These are phyloP conservation scores for Chironomus riparius DNA, from an alignment of 2,888 invertebrate species.

Conservation along the genomic window DNA sequence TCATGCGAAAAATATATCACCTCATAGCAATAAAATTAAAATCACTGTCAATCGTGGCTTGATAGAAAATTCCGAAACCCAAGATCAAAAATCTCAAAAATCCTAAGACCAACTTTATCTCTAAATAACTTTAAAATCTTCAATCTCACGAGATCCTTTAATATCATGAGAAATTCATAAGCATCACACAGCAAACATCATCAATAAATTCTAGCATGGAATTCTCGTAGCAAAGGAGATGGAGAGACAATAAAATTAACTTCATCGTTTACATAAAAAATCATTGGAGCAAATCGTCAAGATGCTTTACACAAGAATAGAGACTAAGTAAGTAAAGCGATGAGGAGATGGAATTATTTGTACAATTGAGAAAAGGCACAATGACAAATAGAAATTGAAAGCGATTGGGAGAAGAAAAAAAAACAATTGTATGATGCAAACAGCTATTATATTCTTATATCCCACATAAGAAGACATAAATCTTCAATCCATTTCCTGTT, in stretches of 20 bases:
- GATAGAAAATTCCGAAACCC: too few relatives aligned
- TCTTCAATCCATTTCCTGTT: constrained; percentile 27
- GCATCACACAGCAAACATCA: too few relatives aligned
- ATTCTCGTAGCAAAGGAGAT: not conserved
- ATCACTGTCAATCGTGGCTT: too few relatives aligned
- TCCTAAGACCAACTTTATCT: too few relatives aligned
- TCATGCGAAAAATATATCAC: too few relatives aligned
- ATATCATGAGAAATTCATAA: too few relatives aligned
- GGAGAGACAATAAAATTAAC: not conserved
- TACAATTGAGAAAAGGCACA: not conserved
- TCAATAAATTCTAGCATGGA: too few relatives aligned
- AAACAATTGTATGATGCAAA: constrained; percentile 22
- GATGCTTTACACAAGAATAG: not conserved
- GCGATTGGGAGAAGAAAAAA: not conserved
- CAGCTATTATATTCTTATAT: constrained; percentile 8
- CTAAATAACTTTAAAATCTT: too few relatives aligned
- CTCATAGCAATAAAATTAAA: too few relatives aligned
- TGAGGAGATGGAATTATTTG: not conserved
- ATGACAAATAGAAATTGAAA: not conserved
- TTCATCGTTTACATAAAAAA: constrained; percentile 21
- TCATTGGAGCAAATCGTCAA: constrained; percentile 6
- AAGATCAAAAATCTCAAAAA: too few relatives aligned
- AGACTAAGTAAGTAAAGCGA: not conserved
- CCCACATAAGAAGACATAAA: constrained; percentile 24
- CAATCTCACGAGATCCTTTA: too few relatives aligned